Base-by-base conservation (phyloP, 2,797 vertebrate species). In the Rallus crepitans region DNA sequence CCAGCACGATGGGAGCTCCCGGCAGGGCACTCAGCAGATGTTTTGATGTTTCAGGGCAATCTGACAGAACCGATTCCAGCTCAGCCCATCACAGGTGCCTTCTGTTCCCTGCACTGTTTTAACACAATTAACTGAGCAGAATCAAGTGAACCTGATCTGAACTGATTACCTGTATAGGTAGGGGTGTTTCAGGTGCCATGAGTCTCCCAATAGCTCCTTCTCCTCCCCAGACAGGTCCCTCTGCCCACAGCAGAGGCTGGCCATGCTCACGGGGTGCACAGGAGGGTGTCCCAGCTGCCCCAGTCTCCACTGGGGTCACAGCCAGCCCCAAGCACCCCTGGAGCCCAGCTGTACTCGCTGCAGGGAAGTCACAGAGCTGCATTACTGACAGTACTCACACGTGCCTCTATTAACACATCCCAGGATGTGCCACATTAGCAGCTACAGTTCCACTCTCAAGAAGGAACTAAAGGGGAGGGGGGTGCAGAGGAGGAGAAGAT, bases 321-420 rank as follows among this genome's bases (percentile, higher is more conserved):
- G 37, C 23, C 9, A 5, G 31, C 14, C 39, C 25, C 0, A 0
- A 60, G 50, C 35, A 60, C 2, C 35, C 56, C 16, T 31, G 60
- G 33, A 83, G 52, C 40, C 9, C 11, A 4, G 56, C 17, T 11
- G 1, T 12, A n/a, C 15, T 50, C 31, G 42, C 75, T 39, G 71
- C 2, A 7, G 57, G 27, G 33, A 39, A 50, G 28, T 2, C 3
- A 40, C 3, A 37, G 25, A 50, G 37, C 68, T 56, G 20, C n/a
- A 39, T 23, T 17, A n/a, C 0, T 33, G 40, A 72, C 40, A 60
- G 35, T 6, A 28, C 35, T 45, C 40, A 23, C 27, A 72, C 3
- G 1, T 24, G 27, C 9, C 81, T 39, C 3, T n/a, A n/a, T 10
- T 61, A 39, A 48, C 23, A 59, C 10, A 23, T 28, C 63, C 48